These are phyloP conservation scores for Desmophyllum pertusum DNA, from an alignment of 92 coral and sea anemone genomes.

Conservation along the genomic window DNA sequence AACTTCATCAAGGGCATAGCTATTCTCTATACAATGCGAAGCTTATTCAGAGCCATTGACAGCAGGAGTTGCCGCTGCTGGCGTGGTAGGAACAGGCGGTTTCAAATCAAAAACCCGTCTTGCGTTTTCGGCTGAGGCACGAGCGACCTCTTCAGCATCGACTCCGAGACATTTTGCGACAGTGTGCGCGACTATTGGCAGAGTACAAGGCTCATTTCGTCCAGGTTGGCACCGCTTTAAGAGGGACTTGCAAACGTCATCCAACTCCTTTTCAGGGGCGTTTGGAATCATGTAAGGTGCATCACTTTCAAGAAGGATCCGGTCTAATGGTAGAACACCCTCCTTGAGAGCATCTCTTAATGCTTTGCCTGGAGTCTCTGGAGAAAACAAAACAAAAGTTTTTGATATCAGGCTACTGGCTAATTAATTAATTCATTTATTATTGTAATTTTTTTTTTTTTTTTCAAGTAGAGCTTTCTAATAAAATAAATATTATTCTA, in stretches of 20 bases:
- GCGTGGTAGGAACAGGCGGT: conserved; percentile 10
- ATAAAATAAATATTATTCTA: no score
- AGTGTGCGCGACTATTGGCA: conserved; percentile 85
- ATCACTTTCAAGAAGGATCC: conserved; percentile 89
- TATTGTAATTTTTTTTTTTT: no score
- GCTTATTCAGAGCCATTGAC: conserved; percentile 17
- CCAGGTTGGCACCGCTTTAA: conserved; percentile 88
- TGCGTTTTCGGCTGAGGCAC: conserved; percentile 85
- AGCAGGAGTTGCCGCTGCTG: conserved; percentile 6
- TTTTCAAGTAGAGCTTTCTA: no score
- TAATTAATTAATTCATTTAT: background rate
- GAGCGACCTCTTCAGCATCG: conserved; percentile 92
- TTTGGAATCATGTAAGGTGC: conserved; percentile 99
- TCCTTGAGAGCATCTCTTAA: conserved; percentile 92
- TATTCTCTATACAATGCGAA: background rate
- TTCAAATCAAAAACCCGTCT: conserved; percentile 83
- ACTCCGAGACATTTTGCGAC: conserved; percentile 87
- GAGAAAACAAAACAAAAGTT: background rate
- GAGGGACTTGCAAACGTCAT: conserved; percentile 78
- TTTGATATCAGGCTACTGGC: background rate
- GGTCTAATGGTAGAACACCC: conserved; percentile 88
- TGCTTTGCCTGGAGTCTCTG: conserved; percentile 84
- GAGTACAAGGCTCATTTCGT: conserved; percentile 99
- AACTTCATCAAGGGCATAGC: background rate
- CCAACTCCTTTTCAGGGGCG: conserved; percentile 86